phyloP scores from a whole-genome alignment of 2,888 invertebrate species.

The Lasioglossum leucozonium region DNA sequence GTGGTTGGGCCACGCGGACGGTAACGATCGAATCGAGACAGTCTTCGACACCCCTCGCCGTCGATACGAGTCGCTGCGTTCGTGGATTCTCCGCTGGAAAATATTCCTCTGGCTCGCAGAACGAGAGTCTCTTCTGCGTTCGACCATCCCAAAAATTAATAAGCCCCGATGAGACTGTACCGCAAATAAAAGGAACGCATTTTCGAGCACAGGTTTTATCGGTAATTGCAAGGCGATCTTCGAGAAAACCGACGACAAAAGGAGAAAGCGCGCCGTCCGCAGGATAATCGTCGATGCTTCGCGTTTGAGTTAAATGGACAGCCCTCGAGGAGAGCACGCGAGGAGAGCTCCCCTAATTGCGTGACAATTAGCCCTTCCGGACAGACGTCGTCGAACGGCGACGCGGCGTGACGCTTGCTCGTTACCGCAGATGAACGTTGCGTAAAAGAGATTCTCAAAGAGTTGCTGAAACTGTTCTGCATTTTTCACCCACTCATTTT shows the following conservation, averaged over 20 bases:
- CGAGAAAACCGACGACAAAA: not conserved
- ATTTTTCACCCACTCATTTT: not conserved
- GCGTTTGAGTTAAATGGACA: not conserved
- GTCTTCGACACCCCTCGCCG: not conserved
- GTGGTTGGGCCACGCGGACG: conserved; percentile 2
- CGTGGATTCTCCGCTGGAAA: not conserved
- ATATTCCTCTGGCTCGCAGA: not conserved
- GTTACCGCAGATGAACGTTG: not conserved
- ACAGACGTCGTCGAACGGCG: not conserved
- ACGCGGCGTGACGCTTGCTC: not conserved
- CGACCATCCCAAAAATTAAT: no score
- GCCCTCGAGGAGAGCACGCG: not conserved
- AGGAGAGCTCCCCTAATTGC: not conserved
- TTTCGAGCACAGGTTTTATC: not conserved
- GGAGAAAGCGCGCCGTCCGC: not conserved
- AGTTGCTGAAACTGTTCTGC: not conserved
- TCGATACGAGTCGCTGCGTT: not conserved
- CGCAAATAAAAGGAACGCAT: no score
- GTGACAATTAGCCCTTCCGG: conserved; percentile 10
- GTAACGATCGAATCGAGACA: conserved; percentile 24
- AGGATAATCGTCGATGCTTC: not conserved
- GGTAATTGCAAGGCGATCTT: not conserved
- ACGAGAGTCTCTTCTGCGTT: not conserved
- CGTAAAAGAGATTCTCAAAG: not conserved
- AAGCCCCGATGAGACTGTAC: no score